Base-by-base conservation (phyloP, 2,888 invertebrate genomes). In the Papilio protenor region DNA sequence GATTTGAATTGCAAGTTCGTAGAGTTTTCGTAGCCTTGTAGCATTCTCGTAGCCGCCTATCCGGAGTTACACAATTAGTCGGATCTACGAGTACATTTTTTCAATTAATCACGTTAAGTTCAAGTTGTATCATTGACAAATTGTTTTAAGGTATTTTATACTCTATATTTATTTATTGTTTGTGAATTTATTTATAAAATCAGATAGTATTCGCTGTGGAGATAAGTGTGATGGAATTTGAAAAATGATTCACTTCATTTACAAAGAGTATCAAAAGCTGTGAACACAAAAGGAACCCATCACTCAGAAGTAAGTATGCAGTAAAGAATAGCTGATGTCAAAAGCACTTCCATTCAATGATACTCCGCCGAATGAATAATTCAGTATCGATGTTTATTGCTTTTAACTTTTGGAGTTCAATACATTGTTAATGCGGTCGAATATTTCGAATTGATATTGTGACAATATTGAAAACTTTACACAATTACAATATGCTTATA, bases 261-360 rank as follows among this genome's bases (percentile, higher is more conserved):
- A 82, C 83, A 83, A 86, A 85, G 84, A 87, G 87, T 85, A 86
- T 90, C 89, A 90, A 89, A 88, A 87, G 87, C 81, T 79, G 75
- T 55, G 78, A 73, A 74, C 85, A 90, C 91, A 91, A 91, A 87
- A 88, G 88, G 84, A 83, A 85, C 86, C 88, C 88, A 94, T 94
- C 94, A 89, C 85, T 94, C 94, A 93, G 87, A 89, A 91, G 87
- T 90, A 91, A 92, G 92, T 90, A 90, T 91, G 91, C 91, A 91
- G 91, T 92, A 93, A 78, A 79, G 76, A 93, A 93, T 93, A 87
- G 89, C 88, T 86, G 89, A 90, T 92, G 92, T 92, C 93, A 92
- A 90, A 91, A 91, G 78, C 88, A 85, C 87, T 87, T 86, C 83
- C 89, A 91, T 93, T 93, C 90, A 93, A 86, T 86, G 84, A 85